phyloP scores from a whole-genome alignment of 2,888 invertebrate species.

The Itoplectis maculator region DNA sequence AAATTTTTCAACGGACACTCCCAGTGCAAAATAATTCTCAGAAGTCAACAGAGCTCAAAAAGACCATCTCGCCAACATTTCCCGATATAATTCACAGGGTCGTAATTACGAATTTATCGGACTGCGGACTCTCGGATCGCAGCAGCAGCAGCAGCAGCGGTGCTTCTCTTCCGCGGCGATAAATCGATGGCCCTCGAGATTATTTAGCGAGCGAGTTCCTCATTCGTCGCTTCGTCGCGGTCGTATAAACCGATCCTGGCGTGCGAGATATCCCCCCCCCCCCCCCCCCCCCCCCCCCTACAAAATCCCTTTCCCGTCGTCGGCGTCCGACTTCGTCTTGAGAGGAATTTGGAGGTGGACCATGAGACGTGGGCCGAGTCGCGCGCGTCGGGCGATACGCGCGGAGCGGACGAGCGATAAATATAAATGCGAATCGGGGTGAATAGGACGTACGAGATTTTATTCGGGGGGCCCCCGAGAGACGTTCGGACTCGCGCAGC shows the following conservation, averaged over 20 bases:
- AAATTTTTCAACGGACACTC: too few species aligned
- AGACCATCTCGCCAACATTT: not conserved
- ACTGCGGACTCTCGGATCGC: not conserved
- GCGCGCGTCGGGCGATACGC: constrained; percentile 26
- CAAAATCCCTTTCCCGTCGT: constrained; percentile 24
- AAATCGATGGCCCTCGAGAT: constrained; percentile 50
- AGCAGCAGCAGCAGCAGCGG: not conserved
- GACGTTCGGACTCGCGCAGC: constrained; percentile 57
- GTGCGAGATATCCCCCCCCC: constrained; percentile 20
- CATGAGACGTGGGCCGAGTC: constrained; percentile 38
- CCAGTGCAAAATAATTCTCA: too few species aligned
- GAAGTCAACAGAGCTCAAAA: too few species aligned
- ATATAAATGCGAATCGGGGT: constrained; percentile 67
- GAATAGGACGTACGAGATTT: constrained; percentile 54
- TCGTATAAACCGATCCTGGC: not conserved
- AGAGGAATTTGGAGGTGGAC: constrained; percentile 51
- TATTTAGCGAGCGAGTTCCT: constrained; percentile 42
- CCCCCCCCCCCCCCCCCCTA: not conserved
- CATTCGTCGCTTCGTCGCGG: constrained; percentile 37
- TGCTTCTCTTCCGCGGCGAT: not conserved
- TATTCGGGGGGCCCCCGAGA: constrained; percentile 65
- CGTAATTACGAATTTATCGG: constrained; percentile 11
- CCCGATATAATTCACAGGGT: constrained; percentile 12
- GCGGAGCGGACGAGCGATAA: constrained; percentile 53
- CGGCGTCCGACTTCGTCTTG: too few species aligned